A percentile compares a stretch with the other conserved stretches of the same genome.
Conservation (phyloP, 2,113 vertebrate genomes). For the Rhea pennata region DNA sequence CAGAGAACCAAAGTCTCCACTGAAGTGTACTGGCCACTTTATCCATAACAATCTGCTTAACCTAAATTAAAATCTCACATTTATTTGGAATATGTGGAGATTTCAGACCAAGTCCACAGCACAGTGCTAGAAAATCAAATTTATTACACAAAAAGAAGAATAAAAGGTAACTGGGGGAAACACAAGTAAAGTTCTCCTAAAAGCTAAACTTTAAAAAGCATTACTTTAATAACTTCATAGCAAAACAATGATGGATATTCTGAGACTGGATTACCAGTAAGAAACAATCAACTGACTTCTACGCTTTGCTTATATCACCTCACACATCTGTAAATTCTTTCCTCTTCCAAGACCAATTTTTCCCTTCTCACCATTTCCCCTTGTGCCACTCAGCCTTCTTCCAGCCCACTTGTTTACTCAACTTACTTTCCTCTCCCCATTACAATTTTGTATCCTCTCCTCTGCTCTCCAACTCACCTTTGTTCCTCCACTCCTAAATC, state of each 20-base stretch:
- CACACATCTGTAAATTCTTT: background rate
- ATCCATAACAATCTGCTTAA: background rate
- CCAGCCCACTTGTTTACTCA: background rate
- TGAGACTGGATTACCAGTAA: background rate
- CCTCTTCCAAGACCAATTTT: background rate
- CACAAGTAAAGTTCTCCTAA: background rate
- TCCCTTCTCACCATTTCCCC: background rate
- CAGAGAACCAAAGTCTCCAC: background rate
- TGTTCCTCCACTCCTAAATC: background rate
- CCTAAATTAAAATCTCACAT: conserved; percentile 22
- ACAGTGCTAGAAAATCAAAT: background rate
- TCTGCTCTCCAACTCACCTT: background rate
- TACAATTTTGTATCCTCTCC: background rate
- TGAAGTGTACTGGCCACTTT: background rate
- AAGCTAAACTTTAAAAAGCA: background rate
- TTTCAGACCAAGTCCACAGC: background rate
- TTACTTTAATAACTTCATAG: background rate
- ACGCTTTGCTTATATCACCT: background rate
- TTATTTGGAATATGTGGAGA: background rate
- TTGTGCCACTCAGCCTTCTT: background rate
- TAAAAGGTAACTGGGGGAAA: background rate
- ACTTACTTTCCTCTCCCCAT: background rate
- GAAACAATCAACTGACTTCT: background rate
- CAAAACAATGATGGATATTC: background rate
- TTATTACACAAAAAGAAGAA: background rate